Percentiles rank a stretch among this genome's conserved stretches.
Conservation (phyloP, 1,140 invertebrate species). For the Lasaia peninsularis region DNA sequence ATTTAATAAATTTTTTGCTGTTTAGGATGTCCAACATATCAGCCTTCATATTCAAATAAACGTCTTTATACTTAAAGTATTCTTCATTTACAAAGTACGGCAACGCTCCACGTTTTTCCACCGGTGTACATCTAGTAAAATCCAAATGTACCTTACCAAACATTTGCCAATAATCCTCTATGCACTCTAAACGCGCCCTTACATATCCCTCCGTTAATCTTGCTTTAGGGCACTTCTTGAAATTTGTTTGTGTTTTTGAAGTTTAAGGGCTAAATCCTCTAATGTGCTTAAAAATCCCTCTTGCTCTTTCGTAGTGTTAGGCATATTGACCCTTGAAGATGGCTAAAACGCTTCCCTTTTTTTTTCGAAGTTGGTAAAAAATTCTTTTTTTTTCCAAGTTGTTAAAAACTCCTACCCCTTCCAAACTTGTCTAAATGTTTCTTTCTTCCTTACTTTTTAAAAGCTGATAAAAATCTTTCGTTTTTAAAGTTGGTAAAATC, state of each 20-base stretch:
- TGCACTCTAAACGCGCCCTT: too few species aligned
- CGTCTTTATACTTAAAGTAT: conserved; percentile 25
- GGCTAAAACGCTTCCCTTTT: not conserved
- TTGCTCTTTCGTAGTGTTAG: not conserved
- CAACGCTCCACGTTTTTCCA: not conserved
- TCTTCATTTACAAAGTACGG: conserved; percentile 33
- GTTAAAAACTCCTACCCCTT: not conserved
- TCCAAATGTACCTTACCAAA: too few species aligned
- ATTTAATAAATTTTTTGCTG: not conserved
- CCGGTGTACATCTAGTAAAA: too few species aligned
- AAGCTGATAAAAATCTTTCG: too few species aligned
- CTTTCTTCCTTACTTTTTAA: too few species aligned
- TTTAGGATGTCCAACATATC: conserved; percentile 6
- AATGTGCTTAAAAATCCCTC: conserved; percentile 2
- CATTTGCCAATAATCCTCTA: too few species aligned
- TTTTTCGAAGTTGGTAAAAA: not conserved
- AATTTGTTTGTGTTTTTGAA: not conserved
- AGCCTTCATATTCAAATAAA: conserved; percentile 20
- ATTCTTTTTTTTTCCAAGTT: too few species aligned
- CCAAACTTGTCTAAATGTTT: not conserved
- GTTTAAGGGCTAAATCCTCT: conserved; percentile 12
- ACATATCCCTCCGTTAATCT: too few species aligned
- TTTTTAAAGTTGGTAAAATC: too few species aligned
- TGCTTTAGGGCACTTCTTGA: too few species aligned
- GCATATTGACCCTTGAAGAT: not conserved